These are phyloP conservation scores for Platysteira castanea DNA, from an alignment of 2,113 vertebrate genomes.

Conservation along the genomic window DNA sequence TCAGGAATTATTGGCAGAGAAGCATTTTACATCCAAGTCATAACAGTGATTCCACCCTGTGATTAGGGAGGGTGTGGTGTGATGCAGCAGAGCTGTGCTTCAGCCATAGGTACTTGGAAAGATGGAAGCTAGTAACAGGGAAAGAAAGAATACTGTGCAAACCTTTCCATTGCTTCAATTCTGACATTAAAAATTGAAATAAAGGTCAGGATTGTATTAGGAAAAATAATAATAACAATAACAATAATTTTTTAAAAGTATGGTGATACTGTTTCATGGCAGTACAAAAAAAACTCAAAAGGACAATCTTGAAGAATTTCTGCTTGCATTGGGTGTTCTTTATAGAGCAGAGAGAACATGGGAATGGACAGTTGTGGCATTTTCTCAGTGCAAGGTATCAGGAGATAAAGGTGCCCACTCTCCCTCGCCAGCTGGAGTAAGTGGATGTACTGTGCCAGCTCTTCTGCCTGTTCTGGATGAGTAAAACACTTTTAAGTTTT, in stretches of 20 bases:
- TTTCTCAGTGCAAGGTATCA: neutral
- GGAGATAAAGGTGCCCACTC: neutral
- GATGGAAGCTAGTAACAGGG: slow-evolving; percentile 38
- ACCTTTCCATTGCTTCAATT: slow-evolving; percentile 47
- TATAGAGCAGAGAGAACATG: neutral
- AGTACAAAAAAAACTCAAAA: neutral
- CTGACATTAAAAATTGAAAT: slow-evolving; percentile 35
- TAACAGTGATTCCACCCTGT: slow-evolving; percentile 61
- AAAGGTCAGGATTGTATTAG: neutral
- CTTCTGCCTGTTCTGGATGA: neutral
- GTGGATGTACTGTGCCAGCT: neutral
- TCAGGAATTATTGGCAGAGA: slow-evolving; percentile 63
- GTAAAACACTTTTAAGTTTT: neutral
- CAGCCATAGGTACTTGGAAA: slow-evolving; percentile 15
- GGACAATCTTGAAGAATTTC: neutral
- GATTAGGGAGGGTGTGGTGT: slow-evolving; percentile 64
- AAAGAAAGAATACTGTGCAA: neutral
- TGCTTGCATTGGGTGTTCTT: neutral
- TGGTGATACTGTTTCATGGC: neutral
- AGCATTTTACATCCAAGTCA: slow-evolving; percentile 21
- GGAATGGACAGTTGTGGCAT: neutral
- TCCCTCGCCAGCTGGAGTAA: neutral
- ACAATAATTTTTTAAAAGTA: neutral
- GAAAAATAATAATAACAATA: neutral
- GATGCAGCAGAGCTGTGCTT: slow-evolving; percentile 38